Conservation (phyloP, 37 sponge, comb jelly and placozoan genomes). For the Bolinopsis microptera region DNA sequence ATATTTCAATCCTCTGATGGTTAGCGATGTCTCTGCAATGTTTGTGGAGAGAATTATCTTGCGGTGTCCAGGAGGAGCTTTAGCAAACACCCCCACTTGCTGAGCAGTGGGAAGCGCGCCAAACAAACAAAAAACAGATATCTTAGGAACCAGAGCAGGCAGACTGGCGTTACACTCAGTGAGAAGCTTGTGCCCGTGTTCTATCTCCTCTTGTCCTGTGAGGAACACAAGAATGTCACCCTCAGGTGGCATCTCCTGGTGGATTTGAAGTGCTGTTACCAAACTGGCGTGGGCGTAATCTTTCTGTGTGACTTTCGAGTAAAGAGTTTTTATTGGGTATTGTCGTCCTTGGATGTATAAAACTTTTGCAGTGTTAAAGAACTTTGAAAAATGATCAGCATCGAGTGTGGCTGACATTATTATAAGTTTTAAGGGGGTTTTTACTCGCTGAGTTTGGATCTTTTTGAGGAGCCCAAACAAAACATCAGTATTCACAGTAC, state of each 20-base stretch:
- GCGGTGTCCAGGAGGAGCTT: slow-evolving; percentile 70
- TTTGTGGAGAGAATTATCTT: slow-evolving; percentile 94
- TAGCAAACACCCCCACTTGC: slow-evolving; percentile 69
- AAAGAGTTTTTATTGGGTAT: slow-evolving; percentile 72
- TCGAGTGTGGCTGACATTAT: slow-evolving; percentile 95
- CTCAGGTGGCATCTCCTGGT: slow-evolving; percentile 71
- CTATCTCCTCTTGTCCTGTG: slow-evolving; percentile 94
- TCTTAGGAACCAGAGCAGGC: slow-evolving; percentile 70
- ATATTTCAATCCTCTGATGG: slow-evolving; percentile 82
- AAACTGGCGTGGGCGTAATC: slow-evolving; percentile 84
- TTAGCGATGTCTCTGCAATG: slow-evolving; percentile 94
- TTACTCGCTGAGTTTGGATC: slow-evolving; percentile 72
- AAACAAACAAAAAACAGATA: slow-evolving; percentile 78
- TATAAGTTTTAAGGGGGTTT: slow-evolving; percentile 71
- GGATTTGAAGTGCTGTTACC: slow-evolving; percentile 84
- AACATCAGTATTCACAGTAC: slow-evolving; percentile 92
- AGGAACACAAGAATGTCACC: slow-evolving; percentile 91
- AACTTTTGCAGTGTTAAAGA: slow-evolving; percentile 82
- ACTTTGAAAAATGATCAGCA: slow-evolving; percentile 80
- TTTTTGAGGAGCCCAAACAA: slow-evolving; percentile 89
- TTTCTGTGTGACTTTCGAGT: slow-evolving; percentile 70
- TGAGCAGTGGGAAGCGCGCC: slow-evolving; percentile 85
- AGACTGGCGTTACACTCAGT: slow-evolving; percentile 67
- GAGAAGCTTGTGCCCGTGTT: slow-evolving; percentile 67
- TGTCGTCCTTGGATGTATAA: slow-evolving; percentile 94